Percentiles rank a stretch among this genome's conserved stretches.
Evolutionary conservation across 2,888 invertebrate species (phyloP).

Genomic region (Tetragonisca angustula): DNA sequence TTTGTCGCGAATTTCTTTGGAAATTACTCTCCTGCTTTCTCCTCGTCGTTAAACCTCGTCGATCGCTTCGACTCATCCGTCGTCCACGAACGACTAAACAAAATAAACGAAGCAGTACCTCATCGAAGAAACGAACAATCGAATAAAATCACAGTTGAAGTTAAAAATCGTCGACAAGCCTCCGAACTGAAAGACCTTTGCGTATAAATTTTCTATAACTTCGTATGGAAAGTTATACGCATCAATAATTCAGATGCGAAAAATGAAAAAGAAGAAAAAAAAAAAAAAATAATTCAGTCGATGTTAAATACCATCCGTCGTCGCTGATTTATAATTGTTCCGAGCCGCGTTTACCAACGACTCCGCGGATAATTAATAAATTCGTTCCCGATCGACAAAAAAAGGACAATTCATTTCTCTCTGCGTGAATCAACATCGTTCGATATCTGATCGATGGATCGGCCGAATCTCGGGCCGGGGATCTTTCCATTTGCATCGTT

Average conservation of each 20-base stretch:
- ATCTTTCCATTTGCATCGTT: slow-evolving; percentile 62
- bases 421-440: not conserved
- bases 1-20: not conserved
- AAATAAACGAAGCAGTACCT: too few relatives aligned
- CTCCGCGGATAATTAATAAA: slow-evolving; percentile 4
- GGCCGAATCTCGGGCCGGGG: slow-evolving; percentile 23
- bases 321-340: slow-evolving; percentile 42
- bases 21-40: too few relatives aligned
- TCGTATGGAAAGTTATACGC: slow-evolving; percentile 3
- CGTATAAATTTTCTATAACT: not conserved
- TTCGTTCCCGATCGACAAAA: not conserved
- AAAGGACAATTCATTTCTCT: slow-evolving; percentile 14
- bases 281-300: not conserved
- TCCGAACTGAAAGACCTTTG: not conserved
- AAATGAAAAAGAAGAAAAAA: slow-evolving; percentile 11
- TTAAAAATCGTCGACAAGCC: too few relatives aligned
- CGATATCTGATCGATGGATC: slow-evolving; percentile 17
- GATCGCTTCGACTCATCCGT: fast-evolving
- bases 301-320: slow-evolving; percentile 23
- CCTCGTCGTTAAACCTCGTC: too few relatives aligned
- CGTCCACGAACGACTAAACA: too few relatives aligned
- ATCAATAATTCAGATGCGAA: slow-evolving; percentile 32
- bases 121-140: too few relatives aligned
- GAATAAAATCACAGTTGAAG: too few relatives aligned
- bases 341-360: not conserved